phyloP scores from a whole-genome alignment of 2,113 vertebrate species.

The Rhipidura dahli region DNA sequence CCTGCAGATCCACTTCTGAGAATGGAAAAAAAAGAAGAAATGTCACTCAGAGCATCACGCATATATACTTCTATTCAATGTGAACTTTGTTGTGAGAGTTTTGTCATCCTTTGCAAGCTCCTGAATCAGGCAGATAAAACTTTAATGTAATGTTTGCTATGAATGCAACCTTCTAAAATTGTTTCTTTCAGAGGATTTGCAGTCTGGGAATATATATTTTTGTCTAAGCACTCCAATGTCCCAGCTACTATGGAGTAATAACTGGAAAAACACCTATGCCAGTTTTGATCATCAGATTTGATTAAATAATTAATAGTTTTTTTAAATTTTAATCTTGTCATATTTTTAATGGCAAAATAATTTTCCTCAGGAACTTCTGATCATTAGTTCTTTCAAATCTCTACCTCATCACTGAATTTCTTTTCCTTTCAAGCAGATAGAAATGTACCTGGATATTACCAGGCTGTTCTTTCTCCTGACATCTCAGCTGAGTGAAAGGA shows the following conservation, averaged over 20 bases:
- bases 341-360: not conserved
- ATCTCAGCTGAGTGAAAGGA: not conserved
- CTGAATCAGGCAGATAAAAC: constrained; percentile 3
- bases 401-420: not conserved
- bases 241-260: not conserved
- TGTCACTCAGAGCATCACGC: not conserved
- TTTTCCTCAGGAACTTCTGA: not conserved
- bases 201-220: not conserved
- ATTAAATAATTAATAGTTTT: not conserved
- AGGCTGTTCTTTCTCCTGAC: not conserved
- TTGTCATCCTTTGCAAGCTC: constrained; percentile 8
- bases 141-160: constrained; percentile 15
- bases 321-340: not conserved
- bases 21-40: not conserved
- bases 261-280: not conserved
- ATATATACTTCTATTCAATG: not conserved
- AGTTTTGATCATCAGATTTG: not conserved
- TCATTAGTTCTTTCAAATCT: not conserved
- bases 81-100: not conserved
- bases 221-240: not conserved
- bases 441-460: not conserved
- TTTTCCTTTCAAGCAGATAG: not conserved
- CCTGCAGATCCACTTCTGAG: constrained; percentile 15
- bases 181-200: not conserved
- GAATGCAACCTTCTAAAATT: not conserved